These are phyloP conservation scores for Equus quagga DNA, from an alignment of 2,113 vertebrate species.

Conservation along the genomic window DNA sequence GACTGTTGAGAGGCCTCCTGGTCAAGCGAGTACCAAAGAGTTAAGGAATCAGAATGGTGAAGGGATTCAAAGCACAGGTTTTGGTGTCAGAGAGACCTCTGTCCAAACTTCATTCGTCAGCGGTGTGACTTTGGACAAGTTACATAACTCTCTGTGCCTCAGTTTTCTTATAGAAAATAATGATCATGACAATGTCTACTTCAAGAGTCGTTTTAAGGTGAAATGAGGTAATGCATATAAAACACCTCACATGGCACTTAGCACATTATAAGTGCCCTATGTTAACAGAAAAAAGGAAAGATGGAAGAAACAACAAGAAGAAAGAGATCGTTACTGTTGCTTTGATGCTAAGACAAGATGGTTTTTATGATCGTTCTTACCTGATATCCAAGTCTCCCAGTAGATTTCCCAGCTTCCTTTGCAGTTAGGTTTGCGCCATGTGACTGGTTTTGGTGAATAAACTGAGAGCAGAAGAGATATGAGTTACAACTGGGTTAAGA, in stretches of 20 bases:
- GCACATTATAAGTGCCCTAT: not conserved
- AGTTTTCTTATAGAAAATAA: not conserved
- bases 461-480: not conserved
- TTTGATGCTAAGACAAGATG: not conserved
- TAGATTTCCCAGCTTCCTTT: constrained; percentile 2
- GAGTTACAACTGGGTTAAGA: not conserved
- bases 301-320: not conserved
- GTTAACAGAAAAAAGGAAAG: not conserved
- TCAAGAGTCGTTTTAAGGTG: not conserved
- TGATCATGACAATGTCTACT: not conserved
- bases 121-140: not conserved
- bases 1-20: not conserved
- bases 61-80: not conserved
- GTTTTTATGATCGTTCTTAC: not conserved
- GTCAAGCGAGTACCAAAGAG: not conserved
- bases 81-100: not conserved
- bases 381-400: not conserved
- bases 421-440: not conserved
- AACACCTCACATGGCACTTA: not conserved
- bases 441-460: not conserved
- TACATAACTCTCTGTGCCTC: not conserved
- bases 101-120: not conserved
- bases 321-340: not conserved
- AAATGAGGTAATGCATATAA: not conserved
- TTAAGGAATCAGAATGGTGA: not conserved